Conservation (phyloP, 1,140 invertebrate genomes). For the Chironomus striatipennis region DNA sequence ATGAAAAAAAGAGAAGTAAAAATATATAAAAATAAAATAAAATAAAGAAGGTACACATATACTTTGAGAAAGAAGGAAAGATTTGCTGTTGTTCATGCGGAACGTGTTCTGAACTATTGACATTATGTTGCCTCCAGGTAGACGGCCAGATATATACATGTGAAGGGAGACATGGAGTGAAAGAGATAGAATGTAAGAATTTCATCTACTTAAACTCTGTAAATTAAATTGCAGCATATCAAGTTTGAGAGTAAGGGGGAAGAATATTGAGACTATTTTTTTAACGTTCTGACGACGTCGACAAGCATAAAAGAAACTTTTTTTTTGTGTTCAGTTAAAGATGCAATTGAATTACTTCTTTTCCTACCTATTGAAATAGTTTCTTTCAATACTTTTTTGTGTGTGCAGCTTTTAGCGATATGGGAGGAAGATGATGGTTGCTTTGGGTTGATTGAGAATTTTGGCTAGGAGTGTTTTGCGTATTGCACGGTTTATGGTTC, state of each 20-base stretch:
- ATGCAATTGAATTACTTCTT: constrained; percentile 20
- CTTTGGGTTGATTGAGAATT: too few species aligned
- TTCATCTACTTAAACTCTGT: not conserved
- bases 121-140: constrained; percentile 19
- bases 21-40: not conserved
- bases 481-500: too few species aligned
- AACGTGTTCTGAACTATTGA: constrained; percentile 23
- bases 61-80: not conserved
- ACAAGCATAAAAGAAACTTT: too few species aligned
- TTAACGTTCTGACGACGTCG: too few species aligned
- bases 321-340: not conserved
- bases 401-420: too few species aligned
- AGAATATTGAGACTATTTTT: too few species aligned
- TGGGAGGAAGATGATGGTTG: too few species aligned
- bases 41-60: not conserved
- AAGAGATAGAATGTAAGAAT: not conserved
- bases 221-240: constrained; percentile 1
- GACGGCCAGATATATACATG: not conserved
- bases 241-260: not conserved
- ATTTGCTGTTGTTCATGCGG: constrained; percentile 10
- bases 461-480: too few species aligned
- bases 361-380: not conserved
- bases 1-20: not conserved
- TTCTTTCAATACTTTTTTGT: too few species aligned
- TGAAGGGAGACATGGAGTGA: not conserved